Evolutionary conservation across 2,113 vertebrate genomes (phyloP), one percentile per base, ranked within the genome.

Genomic region (Phocoena sinus): DNA sequence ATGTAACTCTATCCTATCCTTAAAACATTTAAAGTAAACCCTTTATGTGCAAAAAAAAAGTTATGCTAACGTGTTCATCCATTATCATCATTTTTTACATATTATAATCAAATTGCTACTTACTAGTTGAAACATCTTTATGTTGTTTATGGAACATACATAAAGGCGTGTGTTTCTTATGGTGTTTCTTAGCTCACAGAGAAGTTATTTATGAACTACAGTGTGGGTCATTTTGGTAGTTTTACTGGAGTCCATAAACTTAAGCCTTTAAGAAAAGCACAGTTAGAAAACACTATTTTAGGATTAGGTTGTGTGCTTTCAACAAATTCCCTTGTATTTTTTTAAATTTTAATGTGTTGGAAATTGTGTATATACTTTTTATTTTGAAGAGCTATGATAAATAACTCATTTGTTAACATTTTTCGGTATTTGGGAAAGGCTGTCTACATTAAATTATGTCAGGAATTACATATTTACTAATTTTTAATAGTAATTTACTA

Each of bases 1-100:
- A 99, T 99, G 99, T 99, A 99, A 99, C 99, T 99, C 98, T 99
- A 99, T 99, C 98, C 98, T 99, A 99, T 99, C 98, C 99, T 99
- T 99, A 99, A 99, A 99, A 99, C 99, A 99, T 99, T 99, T 99
- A 99, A 99, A 99, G 99, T 99, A 99, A 99, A 99, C 98, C 98
- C 74, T 77, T 53, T 77, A 53, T 77, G 74, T 77, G 47, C 47
- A 53, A 77, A 77, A 50, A 77, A 13, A 62, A 10, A 53, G 50
- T 86, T 94, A 77, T 36, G 38, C 33, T 60, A 33, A 60, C 15
- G 2, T 81, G 7, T 47, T 77, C n/a, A 95, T 95, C 63, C n/a
- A 80, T 70, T 96, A 56, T 79, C 12, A 62, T n/a, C 18, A 65
- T 9, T 80, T 97, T 92, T 97, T 88, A 84, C 21, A 96, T n/a